Percentiles rank a stretch among this genome's conserved stretches.
Conservation (phyloP, 2,888 invertebrate genomes). For the Xylophagus ater region DNA sequence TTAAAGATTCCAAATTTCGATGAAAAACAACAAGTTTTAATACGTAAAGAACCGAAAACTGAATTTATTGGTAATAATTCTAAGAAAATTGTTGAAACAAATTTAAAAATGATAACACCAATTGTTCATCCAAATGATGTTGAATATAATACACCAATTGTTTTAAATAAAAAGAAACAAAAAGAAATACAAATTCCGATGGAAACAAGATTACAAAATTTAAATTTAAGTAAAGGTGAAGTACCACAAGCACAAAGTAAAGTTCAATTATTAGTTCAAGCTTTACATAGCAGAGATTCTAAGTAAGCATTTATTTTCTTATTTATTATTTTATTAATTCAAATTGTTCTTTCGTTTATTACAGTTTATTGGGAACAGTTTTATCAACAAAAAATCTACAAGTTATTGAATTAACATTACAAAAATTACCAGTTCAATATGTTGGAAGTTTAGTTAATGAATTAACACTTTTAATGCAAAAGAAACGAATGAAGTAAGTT, state of each 20-base stretch:
- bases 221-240: constrained; percentile 48
- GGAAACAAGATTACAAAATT: constrained; percentile 70
- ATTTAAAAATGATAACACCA: constrained; percentile 27
- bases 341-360: constrained; percentile 7
- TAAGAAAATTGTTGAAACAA: constrained; percentile 19
- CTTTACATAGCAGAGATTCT: constrained; percentile 73
- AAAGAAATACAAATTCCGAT: constrained; percentile 46
- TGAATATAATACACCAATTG: constrained; percentile 28
- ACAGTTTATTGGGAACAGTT: constrained; percentile 59
- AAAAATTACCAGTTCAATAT: constrained; percentile 62
- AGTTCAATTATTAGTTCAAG: constrained; percentile 70
- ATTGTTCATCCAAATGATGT: constrained; percentile 25
- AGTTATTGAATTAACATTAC: constrained; percentile 62
- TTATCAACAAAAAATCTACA: constrained; percentile 53
- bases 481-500: constrained; percentile 53
- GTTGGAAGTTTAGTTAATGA: constrained; percentile 63
- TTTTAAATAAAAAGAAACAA: constrained; percentile 26
- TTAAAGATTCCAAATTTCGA: constrained; percentile 41
- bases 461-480: constrained; percentile 54
- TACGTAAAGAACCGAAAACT: constrained; percentile 33
- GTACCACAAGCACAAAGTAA: constrained; percentile 58
- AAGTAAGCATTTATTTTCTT: constrained; percentile 33
- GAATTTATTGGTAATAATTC: constrained; percentile 17
- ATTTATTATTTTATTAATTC: not conserved
- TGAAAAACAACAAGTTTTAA: constrained; percentile 43